Evolutionary conservation across 2,888 invertebrate species (phyloP).

Genomic region (Brachypalpus laphriformis): DNA sequence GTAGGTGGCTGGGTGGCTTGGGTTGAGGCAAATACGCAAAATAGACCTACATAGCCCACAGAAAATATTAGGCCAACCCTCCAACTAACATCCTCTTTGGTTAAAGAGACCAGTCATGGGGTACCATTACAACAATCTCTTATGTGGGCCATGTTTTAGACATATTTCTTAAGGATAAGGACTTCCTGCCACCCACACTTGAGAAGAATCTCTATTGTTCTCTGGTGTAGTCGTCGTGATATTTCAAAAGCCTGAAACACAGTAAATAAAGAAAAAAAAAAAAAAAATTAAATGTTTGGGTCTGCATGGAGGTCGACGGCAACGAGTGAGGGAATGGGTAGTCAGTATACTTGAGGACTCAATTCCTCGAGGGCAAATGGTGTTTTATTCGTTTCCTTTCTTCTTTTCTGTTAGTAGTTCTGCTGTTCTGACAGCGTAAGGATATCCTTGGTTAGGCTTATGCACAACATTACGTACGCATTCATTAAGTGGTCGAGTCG

Average conservation of each 20-base stretch:
- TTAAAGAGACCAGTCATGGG: background rate
- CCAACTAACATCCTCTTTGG: slow-evolving; percentile 17
- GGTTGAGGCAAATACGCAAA: slow-evolving; percentile 4
- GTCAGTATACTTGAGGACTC: slow-evolving; percentile 50
- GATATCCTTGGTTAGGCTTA: slow-evolving; percentile 11
- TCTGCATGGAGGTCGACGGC: background rate
- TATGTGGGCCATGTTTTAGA: slow-evolving; percentile 26
- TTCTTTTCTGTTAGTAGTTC: slow-evolving; percentile 1
- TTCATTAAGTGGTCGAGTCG: slow-evolving; percentile 51
- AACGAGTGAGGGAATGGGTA: background rate
- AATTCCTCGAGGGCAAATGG: slow-evolving; percentile 62
- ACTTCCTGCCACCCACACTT: slow-evolving; percentile 14
- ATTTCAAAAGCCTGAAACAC: slow-evolving; percentile 43
- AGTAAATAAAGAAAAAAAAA: background rate
- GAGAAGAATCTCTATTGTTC: slow-evolving; percentile 29
- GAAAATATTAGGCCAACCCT: slow-evolving; percentile 27
- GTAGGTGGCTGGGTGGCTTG: background rate
- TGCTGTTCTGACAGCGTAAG: background rate
- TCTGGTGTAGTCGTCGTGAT: slow-evolving; percentile 25
- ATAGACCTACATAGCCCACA: slow-evolving; percentile 9
- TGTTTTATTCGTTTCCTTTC: slow-evolving; percentile 45
- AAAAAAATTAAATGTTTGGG: background rate
- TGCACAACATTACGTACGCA: slow-evolving; percentile 26
- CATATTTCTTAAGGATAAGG: slow-evolving; percentile 30
- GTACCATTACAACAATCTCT: slow-evolving; percentile 1